A percentile compares a stretch with the other conserved stretches of the same genome.
Conservation (phyloP, 2,113 vertebrate genomes). For the Haplochromis burtoni region DNA sequence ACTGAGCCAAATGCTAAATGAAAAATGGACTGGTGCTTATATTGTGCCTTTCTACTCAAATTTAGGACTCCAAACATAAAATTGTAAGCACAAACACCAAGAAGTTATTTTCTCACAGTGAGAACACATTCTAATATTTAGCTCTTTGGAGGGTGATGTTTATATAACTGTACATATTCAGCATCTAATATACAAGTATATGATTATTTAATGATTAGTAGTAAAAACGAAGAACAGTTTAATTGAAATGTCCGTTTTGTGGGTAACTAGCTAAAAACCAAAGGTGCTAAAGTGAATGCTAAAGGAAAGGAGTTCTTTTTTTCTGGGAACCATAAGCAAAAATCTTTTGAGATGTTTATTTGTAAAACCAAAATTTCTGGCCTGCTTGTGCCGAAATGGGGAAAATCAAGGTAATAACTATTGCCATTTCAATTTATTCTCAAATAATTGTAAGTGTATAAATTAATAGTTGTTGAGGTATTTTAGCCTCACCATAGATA, state of each 20-base stretch:
- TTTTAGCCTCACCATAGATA: background rate
- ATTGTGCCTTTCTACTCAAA: background rate
- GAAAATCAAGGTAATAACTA: background rate
- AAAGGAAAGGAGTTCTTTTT: background rate
- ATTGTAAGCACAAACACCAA: background rate
- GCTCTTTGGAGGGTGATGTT: background rate
- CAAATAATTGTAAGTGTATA: background rate
- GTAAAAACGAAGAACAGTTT: background rate
- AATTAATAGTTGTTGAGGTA: background rate
- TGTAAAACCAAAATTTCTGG: background rate
- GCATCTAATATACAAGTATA: background rate
- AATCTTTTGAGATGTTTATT: background rate
- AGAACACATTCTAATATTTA: background rate
- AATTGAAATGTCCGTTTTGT: background rate
- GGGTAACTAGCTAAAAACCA: background rate
- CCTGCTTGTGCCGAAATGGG: background rate
- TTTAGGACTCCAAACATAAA: background rate
- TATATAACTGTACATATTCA: background rate
- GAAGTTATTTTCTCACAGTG: background rate
- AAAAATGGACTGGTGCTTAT: background rate
- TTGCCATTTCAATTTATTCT: background rate
- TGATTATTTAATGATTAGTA: background rate
- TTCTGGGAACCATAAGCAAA: background rate
- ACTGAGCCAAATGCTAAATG: background rate
- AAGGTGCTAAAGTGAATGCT: background rate